Evolutionary conservation across 2,113 vertebrate species (phyloP).

Genomic region (Grammomys dolichurus): DNA sequence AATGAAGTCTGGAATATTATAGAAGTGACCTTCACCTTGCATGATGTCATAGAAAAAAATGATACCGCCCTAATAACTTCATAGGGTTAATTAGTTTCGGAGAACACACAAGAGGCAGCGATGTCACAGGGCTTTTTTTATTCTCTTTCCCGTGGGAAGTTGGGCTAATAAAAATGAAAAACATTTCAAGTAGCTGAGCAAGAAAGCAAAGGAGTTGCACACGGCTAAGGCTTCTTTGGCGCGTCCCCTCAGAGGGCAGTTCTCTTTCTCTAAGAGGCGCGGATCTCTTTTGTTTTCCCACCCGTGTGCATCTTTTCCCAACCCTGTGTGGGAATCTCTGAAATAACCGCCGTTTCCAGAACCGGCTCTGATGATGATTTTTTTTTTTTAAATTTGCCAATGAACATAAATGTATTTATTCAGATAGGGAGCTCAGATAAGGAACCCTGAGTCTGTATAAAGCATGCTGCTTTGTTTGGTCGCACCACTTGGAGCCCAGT

Average conservation of each 20-base stretch:
- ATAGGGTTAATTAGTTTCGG: slow-evolving; percentile 75
- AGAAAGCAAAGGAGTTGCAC: slow-evolving; percentile 71
- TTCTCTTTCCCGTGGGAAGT: slow-evolving; percentile 81
- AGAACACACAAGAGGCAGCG: slow-evolving; percentile 70
- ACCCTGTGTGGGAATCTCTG: slow-evolving; percentile 46
- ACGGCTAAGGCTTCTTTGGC: slow-evolving; percentile 50
- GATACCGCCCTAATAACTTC: slow-evolving; percentile 73
- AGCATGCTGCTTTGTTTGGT: slow-evolving; percentile 69
- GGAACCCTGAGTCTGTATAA: slow-evolving; percentile 63
- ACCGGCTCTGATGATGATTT: slow-evolving; percentile 50
- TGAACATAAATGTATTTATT: slow-evolving; percentile 67
- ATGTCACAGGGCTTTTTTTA: slow-evolving; percentile 70
- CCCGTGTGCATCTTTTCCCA: slow-evolving; percentile 63
- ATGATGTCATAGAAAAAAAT: slow-evolving; percentile 80
- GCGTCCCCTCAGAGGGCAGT: slow-evolving; percentile 43
- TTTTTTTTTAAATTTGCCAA: slow-evolving; percentile 63
- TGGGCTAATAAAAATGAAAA: slow-evolving; percentile 82
- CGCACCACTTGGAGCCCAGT: slow-evolving; percentile 57
- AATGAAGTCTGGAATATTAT: slow-evolving; percentile 74
- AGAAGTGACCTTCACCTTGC: slow-evolving; percentile 77
- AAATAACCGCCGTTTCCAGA: slow-evolving; percentile 66
- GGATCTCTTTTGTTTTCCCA: slow-evolving; percentile 23
- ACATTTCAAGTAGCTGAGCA: slow-evolving; percentile 80
- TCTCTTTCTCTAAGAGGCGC: slow-evolving; percentile 48
- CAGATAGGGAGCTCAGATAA: slow-evolving; percentile 67